Base-by-base conservation (phyloP, 53 echinoderm and acorn worm genomes). In the Echinometra lucunter region DNA sequence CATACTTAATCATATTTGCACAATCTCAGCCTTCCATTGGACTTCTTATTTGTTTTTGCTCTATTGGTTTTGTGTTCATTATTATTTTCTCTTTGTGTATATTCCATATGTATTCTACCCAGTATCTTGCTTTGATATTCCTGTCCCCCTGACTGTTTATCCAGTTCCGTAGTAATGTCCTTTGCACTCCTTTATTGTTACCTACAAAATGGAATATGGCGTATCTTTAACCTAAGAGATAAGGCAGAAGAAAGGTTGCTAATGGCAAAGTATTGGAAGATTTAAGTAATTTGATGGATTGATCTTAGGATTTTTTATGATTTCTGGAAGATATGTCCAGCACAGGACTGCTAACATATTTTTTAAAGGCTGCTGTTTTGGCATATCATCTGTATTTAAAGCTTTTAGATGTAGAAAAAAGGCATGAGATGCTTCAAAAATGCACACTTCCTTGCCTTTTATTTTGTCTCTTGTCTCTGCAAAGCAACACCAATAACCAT, bases 81-180 rank as follows among this genome's bases (percentile, higher is more conserved):
- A 42, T 55, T 75, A 44, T 90, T 72, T 89, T 81, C 89, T 93
- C 91, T 89, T 89, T 89, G 75, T 66, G 37, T 91, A 56, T 58
- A 70, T 88, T 57, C 88, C 44, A 83, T 94, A 37, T 90, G 90
- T 40, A 72, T 47, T 78, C 82, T 57, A 6, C 93, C 56, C 78
- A 93, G 38, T 85, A 85, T 85, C 85, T 85, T 85, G 45, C 85
- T 85, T 85, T 45, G 28, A 47, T 85, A 17, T 47, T n/a, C 85
- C 30, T 85, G 45, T 85, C 53, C 85, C 85, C 6, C 30, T 38
- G 53, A 85, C 28, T 47, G 45, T 85, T 89, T 30, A 85, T 85
- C 49, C 47, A 85, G 45, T 85, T 89, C 89, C 89, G 60, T 89
- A 89, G 89, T 89, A 89, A 89, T 58, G 89, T 89, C 89, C 89